A percentile compares a stretch with the other conserved stretches of the same genome.
Conservation (phyloP, 2,113 vertebrate genomes). For the Bufo gargarizans region DNA sequence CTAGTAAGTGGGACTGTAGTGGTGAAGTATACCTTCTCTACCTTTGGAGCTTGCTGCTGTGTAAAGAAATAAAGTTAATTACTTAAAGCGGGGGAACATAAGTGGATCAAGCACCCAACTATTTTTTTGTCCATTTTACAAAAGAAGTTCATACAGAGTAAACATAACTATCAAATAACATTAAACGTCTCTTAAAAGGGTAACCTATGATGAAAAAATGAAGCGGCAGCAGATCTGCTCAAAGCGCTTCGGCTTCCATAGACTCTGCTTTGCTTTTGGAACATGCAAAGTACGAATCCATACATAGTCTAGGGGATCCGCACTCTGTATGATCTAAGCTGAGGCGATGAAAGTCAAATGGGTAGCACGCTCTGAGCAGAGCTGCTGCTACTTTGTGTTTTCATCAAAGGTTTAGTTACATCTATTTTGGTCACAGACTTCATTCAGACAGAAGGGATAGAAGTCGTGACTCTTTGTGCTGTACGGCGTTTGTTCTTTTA, state of each 20-base stretch:
- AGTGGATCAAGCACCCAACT: neutral
- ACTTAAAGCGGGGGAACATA: neutral
- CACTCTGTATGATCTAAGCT: no score
- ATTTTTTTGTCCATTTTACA: neutral
- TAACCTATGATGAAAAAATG: no score
- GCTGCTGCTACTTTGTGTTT: no score
- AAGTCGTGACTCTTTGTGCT: no score
- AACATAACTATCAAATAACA: neutral
- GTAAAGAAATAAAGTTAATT: slow-evolving; percentile 41
- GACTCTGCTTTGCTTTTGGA: no score
- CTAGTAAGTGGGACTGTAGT: slow-evolving; percentile 93
- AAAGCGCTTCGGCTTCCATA: no score
- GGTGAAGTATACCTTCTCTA: slow-evolving; percentile 97
- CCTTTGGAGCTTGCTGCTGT: slow-evolving; percentile 86
- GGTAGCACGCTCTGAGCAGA: no score
- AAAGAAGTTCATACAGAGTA: neutral
- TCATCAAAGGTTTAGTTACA: neutral
- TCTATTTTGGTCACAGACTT: neutral
- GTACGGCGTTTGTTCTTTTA: no score
- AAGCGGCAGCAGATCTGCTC: no score
- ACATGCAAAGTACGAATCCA: no score
- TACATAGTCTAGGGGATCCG: no score
- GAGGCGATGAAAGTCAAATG: no score
- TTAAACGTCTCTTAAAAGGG: neutral
- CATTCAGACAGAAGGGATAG: neutral